Conservation (phyloP, 2,113 vertebrate genomes). For the Synodontis membranacea region DNA sequence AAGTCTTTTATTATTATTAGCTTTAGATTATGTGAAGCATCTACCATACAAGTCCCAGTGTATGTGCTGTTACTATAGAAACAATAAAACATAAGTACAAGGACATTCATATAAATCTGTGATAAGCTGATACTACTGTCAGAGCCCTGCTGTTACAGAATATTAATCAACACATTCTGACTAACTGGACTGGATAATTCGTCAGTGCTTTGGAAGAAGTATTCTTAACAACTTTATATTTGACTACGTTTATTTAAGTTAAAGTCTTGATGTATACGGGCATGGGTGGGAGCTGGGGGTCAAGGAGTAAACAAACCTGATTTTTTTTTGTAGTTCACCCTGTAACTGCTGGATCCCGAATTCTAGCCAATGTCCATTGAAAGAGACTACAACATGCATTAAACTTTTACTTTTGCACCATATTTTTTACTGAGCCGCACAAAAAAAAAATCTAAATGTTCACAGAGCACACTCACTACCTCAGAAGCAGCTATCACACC, state of each 20-base stretch:
- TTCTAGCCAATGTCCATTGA: background rate
- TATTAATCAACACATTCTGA: background rate
- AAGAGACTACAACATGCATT: background rate
- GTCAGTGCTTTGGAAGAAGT: background rate
- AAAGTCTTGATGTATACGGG: background rate
- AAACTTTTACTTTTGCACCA: background rate
- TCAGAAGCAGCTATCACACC: slow-evolving; percentile 1
- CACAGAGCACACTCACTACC: background rate
- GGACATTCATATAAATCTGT: background rate
- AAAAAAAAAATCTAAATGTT: background rate
- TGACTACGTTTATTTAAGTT: background rate
- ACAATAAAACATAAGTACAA: background rate
- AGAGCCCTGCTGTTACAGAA: background rate
- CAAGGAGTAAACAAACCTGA: background rate
- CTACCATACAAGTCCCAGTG: background rate
- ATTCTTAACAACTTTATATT: background rate
- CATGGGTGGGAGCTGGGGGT: background rate
- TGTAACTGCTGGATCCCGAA: background rate
- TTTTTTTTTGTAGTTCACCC: background rate
- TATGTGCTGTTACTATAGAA: background rate
- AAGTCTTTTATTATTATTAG: background rate
- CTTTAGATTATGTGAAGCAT: background rate
- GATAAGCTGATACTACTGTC: background rate
- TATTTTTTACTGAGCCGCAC: background rate
- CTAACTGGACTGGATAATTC: background rate